These are phyloP conservation scores for Nerophis ophidion DNA, from an alignment of 2,113 vertebrate genomes.

Conservation along the genomic window DNA sequence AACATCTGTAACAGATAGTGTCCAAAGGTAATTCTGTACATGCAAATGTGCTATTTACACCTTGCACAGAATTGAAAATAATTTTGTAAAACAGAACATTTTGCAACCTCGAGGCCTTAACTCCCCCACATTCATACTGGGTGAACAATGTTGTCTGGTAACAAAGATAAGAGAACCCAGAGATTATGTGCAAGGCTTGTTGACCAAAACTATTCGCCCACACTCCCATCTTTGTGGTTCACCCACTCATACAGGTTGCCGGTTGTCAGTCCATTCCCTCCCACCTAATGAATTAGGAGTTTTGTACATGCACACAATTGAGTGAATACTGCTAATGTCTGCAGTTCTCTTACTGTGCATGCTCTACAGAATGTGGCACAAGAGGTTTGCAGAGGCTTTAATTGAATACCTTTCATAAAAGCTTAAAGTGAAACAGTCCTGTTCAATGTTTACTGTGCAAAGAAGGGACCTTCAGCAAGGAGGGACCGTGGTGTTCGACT, in stretches of 20 bases:
- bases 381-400: no score
- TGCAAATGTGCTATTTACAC: no score
- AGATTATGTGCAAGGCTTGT: neutral
- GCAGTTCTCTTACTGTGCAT: neutral
- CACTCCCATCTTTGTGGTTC: slow-evolving; percentile 6
- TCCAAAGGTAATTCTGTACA: no score
- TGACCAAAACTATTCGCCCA: neutral
- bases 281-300: slow-evolving; percentile 18
- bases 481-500: no score
- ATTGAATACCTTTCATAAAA: no score
- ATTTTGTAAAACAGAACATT: neutral
- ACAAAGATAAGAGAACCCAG: neutral
- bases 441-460: no score
- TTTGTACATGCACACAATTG: neutral
- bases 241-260: slow-evolving; percentile 2
- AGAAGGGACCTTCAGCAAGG: no score
- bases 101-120: neutral
- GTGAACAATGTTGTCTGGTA: neutral
- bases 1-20: no score
- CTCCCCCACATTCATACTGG: slow-evolving; percentile 1
- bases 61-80: no score
- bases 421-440: no score
- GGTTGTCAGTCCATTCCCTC: slow-evolving; percentile 15
- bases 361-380: no score
- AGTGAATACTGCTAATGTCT: neutral